phyloP scores from a whole-genome alignment of 2,888 invertebrate species.

The Ashinkailepas kermadecensis region DNA sequence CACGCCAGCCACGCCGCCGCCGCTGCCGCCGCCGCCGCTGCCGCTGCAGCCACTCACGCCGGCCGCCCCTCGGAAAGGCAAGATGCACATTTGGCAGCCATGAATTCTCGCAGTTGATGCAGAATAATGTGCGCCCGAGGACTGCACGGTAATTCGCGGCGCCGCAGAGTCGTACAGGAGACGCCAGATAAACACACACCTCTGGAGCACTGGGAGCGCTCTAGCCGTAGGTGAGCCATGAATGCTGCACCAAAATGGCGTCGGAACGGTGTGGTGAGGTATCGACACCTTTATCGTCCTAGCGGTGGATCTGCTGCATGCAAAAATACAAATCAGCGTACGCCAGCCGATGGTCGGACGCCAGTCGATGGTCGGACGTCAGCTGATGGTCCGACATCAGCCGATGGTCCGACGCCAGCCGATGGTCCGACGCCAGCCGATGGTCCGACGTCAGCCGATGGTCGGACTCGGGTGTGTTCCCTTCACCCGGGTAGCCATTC shows the following conservation, averaged over 20 bases:
- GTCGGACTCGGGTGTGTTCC: no score
- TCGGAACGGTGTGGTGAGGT: not conserved
- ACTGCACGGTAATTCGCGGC: not conserved
- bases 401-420: no score
- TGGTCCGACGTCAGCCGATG: no score
- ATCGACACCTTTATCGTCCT: not conserved
- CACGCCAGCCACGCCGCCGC: no score
- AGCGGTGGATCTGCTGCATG: not conserved
- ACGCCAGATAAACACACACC: not conserved
- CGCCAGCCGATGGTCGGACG: no score
- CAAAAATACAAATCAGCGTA: not conserved
- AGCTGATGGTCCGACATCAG: no score
- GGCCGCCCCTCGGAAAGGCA: not conserved
- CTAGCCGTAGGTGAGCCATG: not conserved
- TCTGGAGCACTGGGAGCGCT: not conserved
- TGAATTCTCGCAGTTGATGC: slow-evolving; percentile 1
- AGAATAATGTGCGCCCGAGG: not conserved
- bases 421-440: no score
- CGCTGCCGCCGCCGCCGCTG: not conserved
- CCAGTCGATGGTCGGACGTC: no score
- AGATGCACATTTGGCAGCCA: not conserved
- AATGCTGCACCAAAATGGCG: slow-evolving; percentile 8
- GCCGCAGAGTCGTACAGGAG: not conserved
- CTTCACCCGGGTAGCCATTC: no score
- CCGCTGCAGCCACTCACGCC: not conserved